Percentiles rank a stretch among this genome's conserved stretches.
Conservation (phyloP, 2,113 vertebrate genomes). For the Microcebus ravelobensis region DNA sequence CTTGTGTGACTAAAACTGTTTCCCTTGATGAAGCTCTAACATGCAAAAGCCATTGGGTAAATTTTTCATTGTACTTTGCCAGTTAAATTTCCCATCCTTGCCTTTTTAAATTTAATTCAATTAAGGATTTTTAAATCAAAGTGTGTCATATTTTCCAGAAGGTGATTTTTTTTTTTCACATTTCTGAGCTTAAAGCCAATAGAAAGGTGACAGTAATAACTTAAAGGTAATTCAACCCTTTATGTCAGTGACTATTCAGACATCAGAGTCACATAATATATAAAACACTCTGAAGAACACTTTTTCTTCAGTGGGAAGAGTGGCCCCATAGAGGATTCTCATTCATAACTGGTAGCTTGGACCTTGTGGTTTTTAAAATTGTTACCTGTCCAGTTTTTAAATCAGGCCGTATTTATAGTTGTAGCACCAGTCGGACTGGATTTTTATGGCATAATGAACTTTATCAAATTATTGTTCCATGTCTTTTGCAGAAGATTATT, state of each 20-base stretch:
- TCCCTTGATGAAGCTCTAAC: background rate
- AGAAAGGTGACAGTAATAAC: background rate
- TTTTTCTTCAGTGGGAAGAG: background rate
- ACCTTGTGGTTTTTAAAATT: conserved; percentile 18
- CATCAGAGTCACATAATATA: background rate
- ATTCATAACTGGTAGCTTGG: background rate
- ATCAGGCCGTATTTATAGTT: background rate
- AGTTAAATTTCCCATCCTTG: background rate
- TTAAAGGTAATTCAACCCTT: background rate
- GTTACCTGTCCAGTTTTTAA: background rate
- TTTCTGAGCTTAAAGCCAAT: background rate
- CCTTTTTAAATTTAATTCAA: background rate
- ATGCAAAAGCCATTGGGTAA: background rate
- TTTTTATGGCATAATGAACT: background rate
- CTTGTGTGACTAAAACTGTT: background rate
- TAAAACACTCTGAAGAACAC: background rate
- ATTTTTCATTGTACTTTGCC: background rate
- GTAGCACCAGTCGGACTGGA: background rate
- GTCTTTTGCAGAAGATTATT: background rate
- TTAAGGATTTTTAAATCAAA: conserved; percentile 35
- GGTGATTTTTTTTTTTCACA: background rate
- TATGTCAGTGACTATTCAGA: background rate
- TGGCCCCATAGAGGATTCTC: background rate
- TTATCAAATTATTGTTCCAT: background rate
- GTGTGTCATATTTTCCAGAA: background rate